phyloP scores from a whole-genome alignment of 2,113 vertebrate species.

The Pachyramphus minor region DNA sequence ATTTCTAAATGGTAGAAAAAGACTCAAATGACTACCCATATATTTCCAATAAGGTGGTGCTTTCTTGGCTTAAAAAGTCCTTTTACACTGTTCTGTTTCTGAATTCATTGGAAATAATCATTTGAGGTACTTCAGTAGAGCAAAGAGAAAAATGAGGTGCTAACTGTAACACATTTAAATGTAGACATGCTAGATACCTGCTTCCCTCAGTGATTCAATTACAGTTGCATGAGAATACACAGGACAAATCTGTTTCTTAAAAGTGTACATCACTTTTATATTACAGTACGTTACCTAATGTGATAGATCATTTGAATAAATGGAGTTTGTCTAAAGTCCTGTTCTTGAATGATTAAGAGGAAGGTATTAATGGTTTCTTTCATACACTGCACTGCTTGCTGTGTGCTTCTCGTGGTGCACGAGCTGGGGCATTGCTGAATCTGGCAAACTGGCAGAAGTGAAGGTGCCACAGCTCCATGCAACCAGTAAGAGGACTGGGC shows the following conservation, averaged over 20 bases:
- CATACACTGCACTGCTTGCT: not conserved
- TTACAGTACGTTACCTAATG: not conserved
- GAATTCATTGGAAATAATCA: not conserved
- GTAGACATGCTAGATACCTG: not conserved
- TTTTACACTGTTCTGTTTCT: not conserved
- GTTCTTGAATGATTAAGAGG: not conserved
- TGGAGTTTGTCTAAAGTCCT: not conserved
- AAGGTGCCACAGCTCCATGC: not conserved
- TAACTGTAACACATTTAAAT: not conserved
- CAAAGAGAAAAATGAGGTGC: not conserved
- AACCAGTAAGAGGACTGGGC: not conserved
- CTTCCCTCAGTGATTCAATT: not conserved
- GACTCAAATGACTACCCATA: not conserved
- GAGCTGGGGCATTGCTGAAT: not conserved
- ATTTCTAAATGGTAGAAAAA: not conserved
- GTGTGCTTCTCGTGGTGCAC: not conserved
- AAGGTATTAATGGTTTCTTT: not conserved
- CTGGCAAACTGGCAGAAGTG: not conserved
- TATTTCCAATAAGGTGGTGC: not conserved
- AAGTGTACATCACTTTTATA: not conserved
- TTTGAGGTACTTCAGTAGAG: not conserved
- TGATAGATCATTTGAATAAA: not conserved
- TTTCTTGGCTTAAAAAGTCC: not conserved
- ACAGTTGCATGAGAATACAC: not conserved
- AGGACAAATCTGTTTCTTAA: not conserved